These are phyloP conservation scores for Corythornis madagascariensis DNA, from an alignment of 2,113 vertebrate genomes.

Conservation along the genomic window DNA sequence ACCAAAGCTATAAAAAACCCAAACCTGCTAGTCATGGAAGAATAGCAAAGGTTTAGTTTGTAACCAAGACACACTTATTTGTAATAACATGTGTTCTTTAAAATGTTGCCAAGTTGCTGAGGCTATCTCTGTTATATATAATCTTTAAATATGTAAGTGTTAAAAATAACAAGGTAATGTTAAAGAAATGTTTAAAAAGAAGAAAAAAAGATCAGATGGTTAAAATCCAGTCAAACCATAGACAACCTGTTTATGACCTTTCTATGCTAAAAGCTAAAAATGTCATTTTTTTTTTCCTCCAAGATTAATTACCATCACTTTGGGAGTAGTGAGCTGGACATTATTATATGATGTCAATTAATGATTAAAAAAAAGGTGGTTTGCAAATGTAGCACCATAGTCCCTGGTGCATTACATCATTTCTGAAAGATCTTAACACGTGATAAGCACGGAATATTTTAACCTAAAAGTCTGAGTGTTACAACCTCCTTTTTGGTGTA, in stretches of 20 bases:
- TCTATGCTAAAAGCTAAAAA: conserved; percentile 53
- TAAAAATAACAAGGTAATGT: conserved; percentile 55
- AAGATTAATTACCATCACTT: conserved; percentile 51
- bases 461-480: conserved; percentile 55
- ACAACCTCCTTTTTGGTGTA: conserved; percentile 49
- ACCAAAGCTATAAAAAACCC: neutral
- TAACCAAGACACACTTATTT: conserved; percentile 51
- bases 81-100: conserved; percentile 38
- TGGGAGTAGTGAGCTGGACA: conserved; percentile 50
- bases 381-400: conserved; percentile 44
- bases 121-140: conserved; percentile 19
- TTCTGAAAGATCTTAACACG: conserved; percentile 52
- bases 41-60: conserved; percentile 19
- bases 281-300: neutral
- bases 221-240: conserved; percentile 49
- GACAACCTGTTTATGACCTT: conserved; percentile 46
- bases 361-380: conserved; percentile 61
- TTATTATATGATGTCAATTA: conserved; percentile 60
- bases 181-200: neutral
- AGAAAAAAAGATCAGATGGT: conserved; percentile 31
- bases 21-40: conserved; percentile 18
- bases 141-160: conserved; percentile 52
- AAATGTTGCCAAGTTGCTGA: conserved; percentile 40
- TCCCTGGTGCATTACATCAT: conserved; percentile 43
- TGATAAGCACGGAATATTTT: conserved; percentile 55